These are phyloP conservation scores for Colius striatus DNA, from an alignment of 2,113 vertebrate species.

Conservation along the genomic window DNA sequence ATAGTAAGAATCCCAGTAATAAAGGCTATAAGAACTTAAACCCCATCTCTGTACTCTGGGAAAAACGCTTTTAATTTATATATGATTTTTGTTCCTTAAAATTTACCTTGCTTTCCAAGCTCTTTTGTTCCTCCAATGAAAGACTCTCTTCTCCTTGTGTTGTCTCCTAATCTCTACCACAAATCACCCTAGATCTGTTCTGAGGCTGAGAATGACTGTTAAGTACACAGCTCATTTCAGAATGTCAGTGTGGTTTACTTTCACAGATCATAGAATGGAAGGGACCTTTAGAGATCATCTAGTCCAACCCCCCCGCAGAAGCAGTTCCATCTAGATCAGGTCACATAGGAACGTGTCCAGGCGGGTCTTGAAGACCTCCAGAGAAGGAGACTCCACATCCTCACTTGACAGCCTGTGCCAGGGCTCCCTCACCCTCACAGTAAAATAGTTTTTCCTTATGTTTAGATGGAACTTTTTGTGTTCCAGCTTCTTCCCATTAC, in stretches of 20 bases:
- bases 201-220: not conserved
- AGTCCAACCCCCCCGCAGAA: too few relatives aligned
- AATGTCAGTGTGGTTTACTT: not conserved
- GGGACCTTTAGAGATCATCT: too few relatives aligned
- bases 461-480: too few relatives aligned
- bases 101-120: not conserved
- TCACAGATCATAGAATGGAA: not conserved
- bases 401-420: too few relatives aligned
- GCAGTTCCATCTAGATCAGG: too few relatives aligned
- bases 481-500: too few relatives aligned
- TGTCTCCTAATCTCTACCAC: not conserved
- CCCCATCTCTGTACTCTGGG: not conserved
- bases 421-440: too few relatives aligned
- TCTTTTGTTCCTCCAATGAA: not conserved
- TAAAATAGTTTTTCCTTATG: too few relatives aligned
- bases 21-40: not conserved
- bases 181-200: not conserved
- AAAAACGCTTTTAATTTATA: not conserved
- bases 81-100: not conserved
- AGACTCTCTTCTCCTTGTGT: not conserved
- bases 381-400: too few relatives aligned
- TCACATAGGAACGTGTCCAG: too few relatives aligned
- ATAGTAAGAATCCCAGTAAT: not conserved
- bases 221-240: not conserved
- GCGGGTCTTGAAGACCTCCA: too few relatives aligned